A percentile compares a stretch with the other conserved stretches of the same genome.
Conservation (phyloP, 2,888 invertebrate genomes). For the Pristionchus arcanus region DNA sequence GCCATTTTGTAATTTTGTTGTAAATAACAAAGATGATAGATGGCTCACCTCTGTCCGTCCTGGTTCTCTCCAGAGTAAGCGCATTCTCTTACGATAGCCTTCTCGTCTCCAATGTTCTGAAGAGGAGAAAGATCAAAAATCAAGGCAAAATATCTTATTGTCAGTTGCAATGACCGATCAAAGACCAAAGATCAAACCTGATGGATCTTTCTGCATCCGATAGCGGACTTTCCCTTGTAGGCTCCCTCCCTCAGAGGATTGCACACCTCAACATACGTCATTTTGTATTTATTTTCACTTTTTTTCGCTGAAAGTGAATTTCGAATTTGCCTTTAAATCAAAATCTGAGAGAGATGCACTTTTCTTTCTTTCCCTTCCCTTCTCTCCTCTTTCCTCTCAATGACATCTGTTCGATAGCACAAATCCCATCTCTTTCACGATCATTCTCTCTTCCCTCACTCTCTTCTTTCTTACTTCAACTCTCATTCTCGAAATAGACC, state of each 20-base stretch:
- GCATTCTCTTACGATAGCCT: constrained; percentile 72
- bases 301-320: not conserved
- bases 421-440: not conserved
- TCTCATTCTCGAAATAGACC: constrained; percentile 27
- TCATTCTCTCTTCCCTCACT: constrained; percentile 7
- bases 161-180: not conserved
- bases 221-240: constrained; percentile 64
- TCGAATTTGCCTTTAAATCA: not conserved
- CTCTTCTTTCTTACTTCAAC: not conserved
- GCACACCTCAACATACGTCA: constrained; percentile 65
- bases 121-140: not conserved
- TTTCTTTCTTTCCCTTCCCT: not conserved
- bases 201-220: constrained; percentile 75
- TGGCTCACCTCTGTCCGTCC: constrained; percentile 59
- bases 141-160: not conserved
- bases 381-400: constrained; percentile 5
- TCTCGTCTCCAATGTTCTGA: constrained; percentile 70
- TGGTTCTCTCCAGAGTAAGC: constrained; percentile 75
- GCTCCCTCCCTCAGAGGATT: constrained; percentile 64
- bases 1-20: too few relatives aligned
- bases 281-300: not conserved
- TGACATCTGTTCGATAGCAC: constrained; percentile 39
- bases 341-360: not conserved
- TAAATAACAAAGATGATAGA: not conserved
- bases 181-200: constrained; percentile 64